Evolutionary conservation across 2,888 invertebrate genomes (phyloP), one percentile per base, ranked within the genome.

Genomic region (Dryadula phaetusa): DNA sequence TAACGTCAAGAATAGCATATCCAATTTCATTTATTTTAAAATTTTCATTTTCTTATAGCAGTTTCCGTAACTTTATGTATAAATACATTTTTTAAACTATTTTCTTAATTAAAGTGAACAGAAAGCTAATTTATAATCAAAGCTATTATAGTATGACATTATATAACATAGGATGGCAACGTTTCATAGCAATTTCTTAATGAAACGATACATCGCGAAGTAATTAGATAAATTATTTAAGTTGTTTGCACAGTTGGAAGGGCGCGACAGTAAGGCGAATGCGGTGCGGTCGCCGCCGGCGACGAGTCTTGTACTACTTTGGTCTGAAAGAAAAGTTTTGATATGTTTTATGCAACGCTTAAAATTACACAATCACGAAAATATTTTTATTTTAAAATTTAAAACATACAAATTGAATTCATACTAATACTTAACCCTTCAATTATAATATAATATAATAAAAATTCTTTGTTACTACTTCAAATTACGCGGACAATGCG

Each of bases 1-100:
- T 74, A 74, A 71, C 69, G 74, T 68, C 58, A 64, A 70, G 60
- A 70, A 60, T 75, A 79, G 81, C 78, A 82, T 79, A 73, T 79
- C 81, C 78, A 81, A 73, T 74, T 69, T 62, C 16, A 70, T 72
- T 75, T 62, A 71, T 67, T 42, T 42, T 42, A 1, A 42, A 6
- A 6, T 16, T 28, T 52, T 52, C 16, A 52, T 52, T 52, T 52
- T 28, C 52, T 32, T 49, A 16, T 16, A 79, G 81, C 77, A 81
- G 72, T 74, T 70, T 64, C 12, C 71, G 70, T 75, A 62, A 71
- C 66, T 64, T 67, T 62, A 49, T 64, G 12, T 40, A 64, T 54
- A 52, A 52, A 62, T 56, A 18, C 0, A 28, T 28, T 40, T 20
- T 60, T 52, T 37, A 20, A n/a, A 4, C 12, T 49, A 6, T 7